Base-by-base conservation (phyloP, 1,140 invertebrate species). In the Frieseomelitta varia region DNA sequence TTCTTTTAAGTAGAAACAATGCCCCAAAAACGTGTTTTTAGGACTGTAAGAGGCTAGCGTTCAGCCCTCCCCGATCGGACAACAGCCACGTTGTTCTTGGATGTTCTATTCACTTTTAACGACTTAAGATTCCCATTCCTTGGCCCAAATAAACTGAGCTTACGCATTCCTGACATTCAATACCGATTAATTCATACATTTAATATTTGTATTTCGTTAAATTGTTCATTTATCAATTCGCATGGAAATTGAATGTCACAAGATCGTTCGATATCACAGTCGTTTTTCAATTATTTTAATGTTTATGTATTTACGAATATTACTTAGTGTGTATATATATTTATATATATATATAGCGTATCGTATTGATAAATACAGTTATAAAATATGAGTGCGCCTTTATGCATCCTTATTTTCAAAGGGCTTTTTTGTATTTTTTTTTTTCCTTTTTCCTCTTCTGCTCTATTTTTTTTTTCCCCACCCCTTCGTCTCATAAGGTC, bases 211-310 rank as follows among this genome's bases (percentile, higher is more conserved):
- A 88, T 90, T 85, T 89, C 90, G 83, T 92, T 87, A 91, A 84
- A 92, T 93, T 87, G 84, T 90, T 91, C 84, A 72, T 91, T 93
- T 76, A 90, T 92, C 90, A 89, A 93, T 92, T 92, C 86, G 82
- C 92, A 85, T 92, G 90, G 91, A 92, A 93, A 94, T 94, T 93
- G 93, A 94, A 94, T 94, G 94, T 94, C 92, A 92, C 93, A 94
- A 94, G 94, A 94, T 95, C 94, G 93, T 94, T 94, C 90, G 92
- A 93, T 94, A 95, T 95, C 94, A 95, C 94, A 95, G 94, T 94
- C 93, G 93, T 94, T 93, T 94, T 91, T 93, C 92, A 92, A 90
- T 93, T 92, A 90, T 88, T 92, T 92, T 92, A 87, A 93, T 92
- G 93, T 91, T 92, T 94, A 93, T 93, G 90, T 91, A 92, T 93